Evolutionary conservation across 2,113 vertebrate genomes (phyloP), one percentile per base, ranked within the genome.

Genomic region (Tricholaema leucomelas): DNA sequence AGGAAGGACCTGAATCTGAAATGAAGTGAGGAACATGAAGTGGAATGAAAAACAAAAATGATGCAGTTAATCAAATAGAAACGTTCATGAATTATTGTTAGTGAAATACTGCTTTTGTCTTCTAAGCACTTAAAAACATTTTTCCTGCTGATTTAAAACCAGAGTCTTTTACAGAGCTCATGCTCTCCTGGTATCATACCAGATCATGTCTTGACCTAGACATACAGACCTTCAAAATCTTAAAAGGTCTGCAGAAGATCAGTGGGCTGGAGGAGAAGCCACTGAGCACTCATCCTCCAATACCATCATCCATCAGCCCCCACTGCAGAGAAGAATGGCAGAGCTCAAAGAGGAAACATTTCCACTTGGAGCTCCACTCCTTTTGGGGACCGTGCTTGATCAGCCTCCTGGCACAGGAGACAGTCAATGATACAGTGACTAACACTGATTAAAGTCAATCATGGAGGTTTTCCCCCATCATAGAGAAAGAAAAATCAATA

Each of bases 1-100:
- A 0, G 99, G 99, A 81, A 99, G 97, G 46, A 99, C 98, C 94
- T 99, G 98, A 96, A 99, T 99, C 99, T 99, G 96, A 96, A 97
- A 94, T 88, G 33, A 79, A 87, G 69, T 20, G 81, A 72, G 54
- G 82, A 31, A 25, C 7, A 24, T n/a, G 63, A 85, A 44, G 40
- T 54, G 24, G 71, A 79, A 93, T n/a, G 14, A 36, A 54, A 84
- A 92, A 54, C 38, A 88, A 59, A 85, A 46, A 7, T 12, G 33
- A 55, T 61, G 61, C n/a, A 27, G 28, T 58, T 70, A 72, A 48
- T 74, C 4, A 2, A 86, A 83, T 12, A 71, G 36, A 66, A 93
- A 46, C 6, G 46, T 87, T 59, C 55, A 30, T 44, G 33, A 64
- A 79, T 80, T 20, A 25, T 21, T 70, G 27, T 59, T 17, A 85